Evolutionary conservation across 2,797 vertebrate species (phyloP).

Genomic region (Eulemur albifrons): DNA sequence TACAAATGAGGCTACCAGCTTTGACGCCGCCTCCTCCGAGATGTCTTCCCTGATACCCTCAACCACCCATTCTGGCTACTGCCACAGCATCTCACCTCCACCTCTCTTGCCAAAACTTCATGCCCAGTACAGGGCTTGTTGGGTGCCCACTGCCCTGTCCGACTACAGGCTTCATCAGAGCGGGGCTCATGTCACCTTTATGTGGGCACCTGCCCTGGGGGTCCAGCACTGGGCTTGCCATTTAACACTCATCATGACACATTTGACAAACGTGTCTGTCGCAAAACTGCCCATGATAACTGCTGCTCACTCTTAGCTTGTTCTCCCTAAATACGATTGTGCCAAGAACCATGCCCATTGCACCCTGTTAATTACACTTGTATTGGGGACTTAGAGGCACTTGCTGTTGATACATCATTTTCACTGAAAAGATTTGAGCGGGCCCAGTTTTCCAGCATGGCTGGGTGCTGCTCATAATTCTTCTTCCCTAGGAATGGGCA

Average conservation of each 20-base stretch:
- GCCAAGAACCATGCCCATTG: accelerated
- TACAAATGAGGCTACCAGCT: neutral
- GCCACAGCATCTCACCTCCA: no score
- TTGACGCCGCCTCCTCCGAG: neutral
- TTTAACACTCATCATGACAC: neutral
- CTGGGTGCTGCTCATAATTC: neutral
- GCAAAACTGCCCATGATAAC: neutral
- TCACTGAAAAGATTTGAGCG: neutral
- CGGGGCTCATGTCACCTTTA: neutral
- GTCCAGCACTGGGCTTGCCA: neutral
- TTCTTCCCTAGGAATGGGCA: accelerated
- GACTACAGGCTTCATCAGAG: neutral
- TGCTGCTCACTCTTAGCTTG: neutral
- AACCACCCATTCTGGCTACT: no score
- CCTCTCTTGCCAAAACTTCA: neutral
- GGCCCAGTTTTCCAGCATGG: neutral
- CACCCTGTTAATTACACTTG: neutral
- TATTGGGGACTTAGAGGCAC: neutral
- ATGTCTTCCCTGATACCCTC: neutral
- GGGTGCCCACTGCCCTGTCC: accelerated
- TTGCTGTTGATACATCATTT: neutral
- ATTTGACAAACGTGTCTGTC: accelerated
- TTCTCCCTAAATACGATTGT: neutral
- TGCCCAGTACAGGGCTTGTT: neutral
- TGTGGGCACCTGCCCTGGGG: neutral